Evolutionary conservation across 2,113 vertebrate genomes (phyloP), one percentile per base, ranked within the genome.

Genomic region (Melierax canorus): DNA sequence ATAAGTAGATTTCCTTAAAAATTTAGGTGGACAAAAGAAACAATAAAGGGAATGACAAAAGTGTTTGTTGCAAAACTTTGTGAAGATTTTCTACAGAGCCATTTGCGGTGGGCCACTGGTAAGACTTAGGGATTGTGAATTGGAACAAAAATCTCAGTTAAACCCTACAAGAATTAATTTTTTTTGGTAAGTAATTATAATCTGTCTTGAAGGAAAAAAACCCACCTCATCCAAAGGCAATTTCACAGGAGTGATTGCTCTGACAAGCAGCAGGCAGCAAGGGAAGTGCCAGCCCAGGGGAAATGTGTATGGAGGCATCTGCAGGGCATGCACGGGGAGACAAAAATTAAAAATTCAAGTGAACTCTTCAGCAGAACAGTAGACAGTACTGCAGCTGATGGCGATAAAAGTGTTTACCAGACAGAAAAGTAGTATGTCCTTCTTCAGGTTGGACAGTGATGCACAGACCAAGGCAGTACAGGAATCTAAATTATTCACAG

Each of bases 81-180:
- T 62, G 46, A 59, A 4, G 0, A 32, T 75, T 71, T 85, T 32
- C 64, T 67, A 39, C 13, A 48, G 41, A 89, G 12, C 15, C 26
- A 55, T 79, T 41, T 90, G 29, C 34, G 21, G 24, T 26, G 19
- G 43, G 34, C 22, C 59, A 29, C 30, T 16, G 22, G 17, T 63
- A 73, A 81, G 24, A 87, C 36, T 74, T 60, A 26, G 12, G 38
- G 21, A 23, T 21, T 39, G 15, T 71, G 32, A 87, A 68, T 2
- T 81, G 36, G 26, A 87, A 90, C 29, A 88, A 74, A 97, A 91
- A 77, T 39, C 41, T 78, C 73, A 71, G 20, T 50, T 41, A 41
- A 91, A 75, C 15, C 46, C 34, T 46, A 13, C 11, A 85, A 50
- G 9, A 66, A 73, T 36, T 48, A 56, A 12, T 24, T 38, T 51